Conservation (phyloP, 2,113 vertebrate species). For the Sceloporus tristichus region DNA sequence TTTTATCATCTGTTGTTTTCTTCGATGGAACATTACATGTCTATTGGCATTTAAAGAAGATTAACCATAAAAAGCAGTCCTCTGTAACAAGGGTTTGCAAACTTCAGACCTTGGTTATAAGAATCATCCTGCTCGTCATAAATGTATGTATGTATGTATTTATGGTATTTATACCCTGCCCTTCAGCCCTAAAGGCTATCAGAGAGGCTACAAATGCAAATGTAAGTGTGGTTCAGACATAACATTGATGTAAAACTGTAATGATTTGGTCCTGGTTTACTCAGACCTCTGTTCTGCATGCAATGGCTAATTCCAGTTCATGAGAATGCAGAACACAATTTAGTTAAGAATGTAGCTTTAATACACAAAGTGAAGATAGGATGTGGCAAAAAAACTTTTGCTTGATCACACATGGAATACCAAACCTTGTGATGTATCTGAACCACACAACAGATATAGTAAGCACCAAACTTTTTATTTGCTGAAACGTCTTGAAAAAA, state of each 20-base stretch:
- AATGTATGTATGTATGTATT: too few relatives aligned
- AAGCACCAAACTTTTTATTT: not conserved
- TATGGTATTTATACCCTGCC: too few relatives aligned
- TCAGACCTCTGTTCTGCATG: not conserved
- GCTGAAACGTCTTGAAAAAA: conserved; percentile 43
- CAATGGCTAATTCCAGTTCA: not conserved
- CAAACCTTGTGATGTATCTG: not conserved
- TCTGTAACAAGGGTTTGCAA: conserved; percentile 1
- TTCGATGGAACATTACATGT: not conserved
- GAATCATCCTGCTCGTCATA: too few relatives aligned
- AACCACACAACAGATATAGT: not conserved
- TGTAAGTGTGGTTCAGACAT: not conserved
- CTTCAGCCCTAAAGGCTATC: too few relatives aligned
- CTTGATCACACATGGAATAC: not conserved
- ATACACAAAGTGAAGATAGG: not conserved
- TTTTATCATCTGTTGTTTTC: too few relatives aligned
- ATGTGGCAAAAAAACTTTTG: not conserved
- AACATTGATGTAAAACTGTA: not conserved
- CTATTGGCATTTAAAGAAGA: not conserved
- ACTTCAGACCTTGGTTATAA: not conserved
- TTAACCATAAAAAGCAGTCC: not conserved
- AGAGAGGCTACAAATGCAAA: not conserved
- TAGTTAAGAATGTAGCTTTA: not conserved
- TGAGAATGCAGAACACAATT: not conserved
- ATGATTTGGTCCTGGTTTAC: not conserved